These are phyloP conservation scores for Idaea aversata DNA, from an alignment of 2,888 invertebrate genomes.

Conservation along the genomic window DNA sequence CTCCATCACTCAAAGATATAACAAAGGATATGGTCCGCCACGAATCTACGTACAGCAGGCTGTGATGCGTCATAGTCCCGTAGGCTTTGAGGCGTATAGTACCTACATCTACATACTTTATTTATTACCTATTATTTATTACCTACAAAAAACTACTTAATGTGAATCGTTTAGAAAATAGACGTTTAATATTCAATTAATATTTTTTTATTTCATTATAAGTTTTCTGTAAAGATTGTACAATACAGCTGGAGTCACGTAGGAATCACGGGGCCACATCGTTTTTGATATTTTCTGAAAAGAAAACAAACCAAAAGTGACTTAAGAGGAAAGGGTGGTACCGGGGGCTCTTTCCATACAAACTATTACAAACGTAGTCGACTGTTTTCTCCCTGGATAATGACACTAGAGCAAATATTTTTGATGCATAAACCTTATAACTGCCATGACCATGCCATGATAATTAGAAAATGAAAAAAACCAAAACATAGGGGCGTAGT, in stretches of 20 bases:
- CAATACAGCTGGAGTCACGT: constrained; percentile 63
- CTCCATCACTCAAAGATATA: constrained; percentile 81
- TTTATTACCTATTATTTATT: constrained; percentile 2
- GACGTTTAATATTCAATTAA: constrained; percentile 2
- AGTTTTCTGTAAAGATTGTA: constrained; percentile 66
- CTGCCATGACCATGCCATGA: too few species aligned
- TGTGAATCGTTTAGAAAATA: neutral
- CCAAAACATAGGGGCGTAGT: too few species aligned
- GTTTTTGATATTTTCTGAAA: constrained; percentile 70
- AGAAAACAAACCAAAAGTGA: neutral
- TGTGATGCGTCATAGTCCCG: constrained; percentile 65
- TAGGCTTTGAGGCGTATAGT: constrained; percentile 54
- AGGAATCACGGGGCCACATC: constrained; percentile 62
- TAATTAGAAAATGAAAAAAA: too few species aligned
- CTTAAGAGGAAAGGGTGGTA: too few species aligned
- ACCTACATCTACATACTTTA: neutral
- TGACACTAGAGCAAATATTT: too few species aligned
- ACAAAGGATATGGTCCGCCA: constrained; percentile 85
- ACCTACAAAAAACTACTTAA: neutral
- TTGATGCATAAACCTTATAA: too few species aligned
- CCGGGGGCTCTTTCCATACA: too few species aligned
- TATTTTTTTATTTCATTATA: constrained; percentile 49
- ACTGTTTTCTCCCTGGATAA: too few species aligned
- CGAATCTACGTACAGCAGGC: constrained; percentile 79
- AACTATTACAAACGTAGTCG: too few species aligned